Evolutionary conservation across 2,888 invertebrate species (phyloP), one percentile per base, ranked within the genome.

Genomic region (Polydrusus cervinus): DNA sequence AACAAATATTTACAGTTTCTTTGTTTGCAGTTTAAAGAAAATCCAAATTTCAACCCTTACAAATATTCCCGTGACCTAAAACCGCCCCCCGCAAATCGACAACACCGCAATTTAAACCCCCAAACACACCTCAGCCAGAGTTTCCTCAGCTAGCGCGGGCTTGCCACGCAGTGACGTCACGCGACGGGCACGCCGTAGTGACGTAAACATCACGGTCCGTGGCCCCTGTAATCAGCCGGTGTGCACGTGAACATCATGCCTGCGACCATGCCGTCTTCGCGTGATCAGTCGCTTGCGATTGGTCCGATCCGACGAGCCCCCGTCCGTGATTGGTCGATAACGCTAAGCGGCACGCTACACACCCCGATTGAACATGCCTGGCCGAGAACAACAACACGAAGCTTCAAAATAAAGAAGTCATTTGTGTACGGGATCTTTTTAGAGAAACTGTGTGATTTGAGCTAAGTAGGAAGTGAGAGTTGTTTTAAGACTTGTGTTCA

Each of bases 241-340:
- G 92, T 90, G 90, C 95, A 95, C 95, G 95, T 95, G 95, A 94
- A 94, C 91, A 92, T 86, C 92, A 91, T 91, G 91, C 92, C 88
- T 87, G 84, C 87, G 90, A 90, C 90, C 95, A 95, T 93, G 95
- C 93, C 90, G 89, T 87, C 87, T 88, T 88, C 90, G 93, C 91
- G 91, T 95, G 95, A 92, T 90, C 90, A 85, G 85, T 69, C 79
- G 66, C 76, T 66, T 83, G 80, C 84, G 85, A 93, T 93, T 93
- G 93, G 94, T 83, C 85, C 84, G 80, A 81, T 78, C 86, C 85
- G 92, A 89, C 94, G 93, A 92, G 93, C 94, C 94, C 92, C 91
- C 92, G 86, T 82, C 85, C 84, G 81, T 83, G 84, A 92, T 92
- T 92, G 92, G 93, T 82, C 85, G 83, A 77, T 78, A 80, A 81